These are phyloP conservation scores for Oscheius sp. DNA, from an alignment of 2,888 invertebrate species.

Conservation along the genomic window DNA sequence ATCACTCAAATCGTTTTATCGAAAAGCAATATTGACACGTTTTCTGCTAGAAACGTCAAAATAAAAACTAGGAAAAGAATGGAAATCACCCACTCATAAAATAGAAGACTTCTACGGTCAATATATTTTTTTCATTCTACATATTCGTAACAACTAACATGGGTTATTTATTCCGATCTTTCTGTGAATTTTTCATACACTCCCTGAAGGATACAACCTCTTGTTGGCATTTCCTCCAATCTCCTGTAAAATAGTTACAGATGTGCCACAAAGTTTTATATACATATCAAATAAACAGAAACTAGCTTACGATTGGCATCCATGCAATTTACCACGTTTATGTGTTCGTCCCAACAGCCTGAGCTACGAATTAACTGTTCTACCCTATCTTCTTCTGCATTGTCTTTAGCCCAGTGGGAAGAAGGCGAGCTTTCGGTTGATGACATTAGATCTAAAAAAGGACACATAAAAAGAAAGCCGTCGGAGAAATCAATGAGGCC, in stretches of 20 bases:
- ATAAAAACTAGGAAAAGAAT: not conserved
- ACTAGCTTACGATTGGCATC: no score
- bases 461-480: no score
- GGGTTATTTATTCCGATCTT: not conserved
- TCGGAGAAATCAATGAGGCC: no score
- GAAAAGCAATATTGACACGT: no score
- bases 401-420: slow-evolving; percentile 54
- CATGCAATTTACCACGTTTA: slow-evolving; percentile 66
- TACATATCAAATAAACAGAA: no score
- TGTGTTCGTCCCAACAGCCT: slow-evolving; percentile 68
- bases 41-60: not conserved
- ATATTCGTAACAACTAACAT: not conserved
- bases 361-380: slow-evolving; percentile 61
- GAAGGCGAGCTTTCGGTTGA: not conserved
- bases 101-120: not conserved
- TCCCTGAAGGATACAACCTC: slow-evolving; percentile 39
- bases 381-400: slow-evolving; percentile 64
- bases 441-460: no score
- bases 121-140: not conserved
- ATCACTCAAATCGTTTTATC: no score
- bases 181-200: not conserved
- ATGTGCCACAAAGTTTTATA: no score
- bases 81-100: not conserved
- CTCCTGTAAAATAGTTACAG: no score
- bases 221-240: slow-evolving; percentile 69